Percentiles rank a stretch among this genome's conserved stretches.
Evolutionary conservation across 2,888 invertebrate genomes (phyloP).

Genomic region (Teleiodes luculella): DNA sequence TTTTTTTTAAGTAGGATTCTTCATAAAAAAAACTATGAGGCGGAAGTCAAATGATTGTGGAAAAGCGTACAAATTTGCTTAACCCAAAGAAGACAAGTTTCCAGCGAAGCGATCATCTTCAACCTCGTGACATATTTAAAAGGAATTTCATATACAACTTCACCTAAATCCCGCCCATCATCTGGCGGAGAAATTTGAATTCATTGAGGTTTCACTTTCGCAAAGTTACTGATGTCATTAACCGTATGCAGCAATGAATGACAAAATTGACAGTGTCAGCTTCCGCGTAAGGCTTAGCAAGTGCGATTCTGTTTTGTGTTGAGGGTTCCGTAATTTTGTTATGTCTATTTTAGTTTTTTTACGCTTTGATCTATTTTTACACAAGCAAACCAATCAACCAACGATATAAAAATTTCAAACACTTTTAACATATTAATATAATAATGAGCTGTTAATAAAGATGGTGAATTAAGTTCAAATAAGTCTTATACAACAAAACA

Average conservation of each 20-base stretch:
- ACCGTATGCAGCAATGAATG: background rate
- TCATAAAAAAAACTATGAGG: no score
- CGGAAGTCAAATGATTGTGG: background rate
- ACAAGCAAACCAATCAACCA: no score
- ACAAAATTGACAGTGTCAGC: background rate
- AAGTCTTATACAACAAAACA: no score
- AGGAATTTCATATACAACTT: background rate
- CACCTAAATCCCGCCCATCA: background rate
- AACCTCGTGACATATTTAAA: background rate
- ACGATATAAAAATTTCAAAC: no score
- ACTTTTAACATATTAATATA: no score
- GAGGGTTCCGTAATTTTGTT: background rate
- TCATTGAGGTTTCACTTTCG: slow-evolving; percentile 3
- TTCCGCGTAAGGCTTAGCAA: background rate
- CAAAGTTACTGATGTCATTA: slow-evolving; percentile 3
- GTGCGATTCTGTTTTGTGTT: background rate
- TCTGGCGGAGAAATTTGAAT: background rate
- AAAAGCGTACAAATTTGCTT: background rate
- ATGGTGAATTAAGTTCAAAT: no score
- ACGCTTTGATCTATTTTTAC: no score
- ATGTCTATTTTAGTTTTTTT: background rate
- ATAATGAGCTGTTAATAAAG: no score
- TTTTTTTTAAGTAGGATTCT: no score
- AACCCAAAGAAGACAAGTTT: background rate
- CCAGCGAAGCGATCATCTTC: background rate